phyloP scores from a whole-genome alignment of 2,888 invertebrate species.

The Diachrysia chrysitis region DNA sequence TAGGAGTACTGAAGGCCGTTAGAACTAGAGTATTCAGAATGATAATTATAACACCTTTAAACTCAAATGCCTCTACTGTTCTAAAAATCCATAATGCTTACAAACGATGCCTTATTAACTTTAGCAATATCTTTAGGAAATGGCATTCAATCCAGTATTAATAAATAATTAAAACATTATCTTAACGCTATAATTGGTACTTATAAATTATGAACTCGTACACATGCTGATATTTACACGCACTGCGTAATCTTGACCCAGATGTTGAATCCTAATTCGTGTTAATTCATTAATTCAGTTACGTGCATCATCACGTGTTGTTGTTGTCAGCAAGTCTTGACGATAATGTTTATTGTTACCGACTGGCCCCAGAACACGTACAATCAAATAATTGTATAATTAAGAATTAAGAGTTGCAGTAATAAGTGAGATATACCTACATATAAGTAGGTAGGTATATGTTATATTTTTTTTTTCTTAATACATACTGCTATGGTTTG shows the following conservation, averaged over 20 bases:
- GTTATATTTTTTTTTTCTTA: no score
- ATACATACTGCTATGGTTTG: background rate
- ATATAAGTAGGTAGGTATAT: no score
- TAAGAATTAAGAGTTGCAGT: background rate
- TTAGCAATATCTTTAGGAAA: background rate
- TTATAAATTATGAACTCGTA: constrained; percentile 18
- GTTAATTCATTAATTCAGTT: constrained; percentile 70
- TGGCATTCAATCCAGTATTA: constrained; percentile 7
- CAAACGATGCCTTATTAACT: background rate
- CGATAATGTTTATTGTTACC: constrained; percentile 40
- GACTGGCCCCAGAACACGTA: constrained; percentile 31
- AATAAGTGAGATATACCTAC: no score
- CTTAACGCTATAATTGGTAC: constrained; percentile 1
- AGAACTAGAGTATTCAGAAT: background rate
- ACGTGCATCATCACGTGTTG: constrained; percentile 59
- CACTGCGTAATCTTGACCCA: constrained; percentile 78
- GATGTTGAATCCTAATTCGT: constrained; percentile 73
- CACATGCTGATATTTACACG: constrained; percentile 56
- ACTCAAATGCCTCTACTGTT: background rate
- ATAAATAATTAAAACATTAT: constrained; percentile 7
- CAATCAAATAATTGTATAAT: background rate
- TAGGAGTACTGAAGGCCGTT: background rate
- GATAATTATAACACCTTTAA: background rate
- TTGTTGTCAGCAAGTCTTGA: constrained; percentile 49
- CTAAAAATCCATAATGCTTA: background rate